A percentile compares a stretch with the other conserved stretches of the same genome.
Conservation (phyloP, 2,888 invertebrate species). For the Tuberolachnus salignus region DNA sequence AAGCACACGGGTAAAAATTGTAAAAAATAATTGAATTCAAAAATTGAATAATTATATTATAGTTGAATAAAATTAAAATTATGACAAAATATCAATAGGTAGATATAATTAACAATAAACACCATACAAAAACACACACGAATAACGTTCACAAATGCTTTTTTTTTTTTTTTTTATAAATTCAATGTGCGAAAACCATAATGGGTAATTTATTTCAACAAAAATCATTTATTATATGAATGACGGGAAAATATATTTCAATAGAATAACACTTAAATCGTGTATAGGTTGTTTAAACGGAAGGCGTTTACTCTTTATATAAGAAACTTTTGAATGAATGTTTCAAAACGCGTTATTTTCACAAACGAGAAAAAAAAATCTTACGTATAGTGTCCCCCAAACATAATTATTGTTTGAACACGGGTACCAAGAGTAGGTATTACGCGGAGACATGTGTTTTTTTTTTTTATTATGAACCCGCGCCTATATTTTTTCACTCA, state of each 20-base stretch:
- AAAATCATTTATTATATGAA: neutral
- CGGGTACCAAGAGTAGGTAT: neutral
- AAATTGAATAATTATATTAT: no score
- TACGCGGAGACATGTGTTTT: constrained; percentile 48
- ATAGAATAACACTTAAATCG: neutral
- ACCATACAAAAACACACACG: neutral
- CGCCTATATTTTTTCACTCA: constrained; percentile 25
- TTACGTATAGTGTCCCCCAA: constrained; percentile 16
- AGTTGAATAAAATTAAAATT: no score
- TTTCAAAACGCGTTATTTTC: constrained; percentile 19
- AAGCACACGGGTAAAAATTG: no score
- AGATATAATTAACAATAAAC: no score
- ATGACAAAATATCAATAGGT: no score
- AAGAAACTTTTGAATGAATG: constrained; percentile 39
- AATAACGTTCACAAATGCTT: neutral
- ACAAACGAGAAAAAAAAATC: neutral
- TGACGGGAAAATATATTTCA: neutral
- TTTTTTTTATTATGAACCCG: neutral
- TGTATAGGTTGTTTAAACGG: constrained; percentile 3
- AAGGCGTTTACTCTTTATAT: constrained; percentile 30
- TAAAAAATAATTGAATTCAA: no score
- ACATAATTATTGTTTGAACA: constrained; percentile 53
- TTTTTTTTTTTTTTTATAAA: no score
- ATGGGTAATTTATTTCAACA: neutral
- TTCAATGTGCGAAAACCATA: neutral